Evolutionary conservation across 2,888 invertebrate species (phyloP).

Genomic region (Leptopilina syphax): DNA sequence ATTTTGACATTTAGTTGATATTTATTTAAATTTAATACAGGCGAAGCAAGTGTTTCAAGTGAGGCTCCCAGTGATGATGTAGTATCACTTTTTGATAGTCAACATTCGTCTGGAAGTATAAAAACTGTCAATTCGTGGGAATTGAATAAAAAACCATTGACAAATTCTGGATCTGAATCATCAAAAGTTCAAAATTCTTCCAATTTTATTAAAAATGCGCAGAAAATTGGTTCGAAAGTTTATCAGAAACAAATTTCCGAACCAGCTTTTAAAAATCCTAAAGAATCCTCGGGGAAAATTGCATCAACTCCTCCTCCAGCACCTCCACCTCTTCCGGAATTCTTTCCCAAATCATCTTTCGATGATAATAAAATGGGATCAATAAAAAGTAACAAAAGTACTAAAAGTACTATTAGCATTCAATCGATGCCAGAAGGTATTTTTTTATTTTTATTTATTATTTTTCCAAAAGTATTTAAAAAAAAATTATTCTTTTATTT

Average conservation of each 20-base stretch:
- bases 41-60: conserved; percentile 47
- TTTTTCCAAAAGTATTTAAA: too few relatives aligned
- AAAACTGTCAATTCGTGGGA: conserved; percentile 32
- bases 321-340: conserved; percentile 75
- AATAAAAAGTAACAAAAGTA: conserved; percentile 62
- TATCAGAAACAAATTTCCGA: conserved; percentile 6
- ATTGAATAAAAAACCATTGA: not conserved
- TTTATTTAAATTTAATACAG: conserved; percentile 17
- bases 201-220: not conserved
- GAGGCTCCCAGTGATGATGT: conserved; percentile 39
- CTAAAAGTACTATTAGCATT: conserved; percentile 54
- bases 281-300: not conserved
- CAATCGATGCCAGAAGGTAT: conserved; percentile 35
- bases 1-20: not conserved
- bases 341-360: conserved; percentile 67
- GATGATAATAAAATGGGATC: conserved; percentile 60
- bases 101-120: conserved; percentile 4
- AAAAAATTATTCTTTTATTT: too few relatives aligned
- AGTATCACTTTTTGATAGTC: conserved; percentile 3
- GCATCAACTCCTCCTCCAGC: conserved; percentile 52
- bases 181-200: not conserved
- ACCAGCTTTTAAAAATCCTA: conserved; percentile 2
- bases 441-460: not conserved
- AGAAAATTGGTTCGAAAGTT: conserved; percentile 2
- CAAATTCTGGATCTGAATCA: not conserved